These are phyloP conservation scores for Rhea pennata DNA, from an alignment of 2,113 vertebrate species.

Conservation along the genomic window DNA sequence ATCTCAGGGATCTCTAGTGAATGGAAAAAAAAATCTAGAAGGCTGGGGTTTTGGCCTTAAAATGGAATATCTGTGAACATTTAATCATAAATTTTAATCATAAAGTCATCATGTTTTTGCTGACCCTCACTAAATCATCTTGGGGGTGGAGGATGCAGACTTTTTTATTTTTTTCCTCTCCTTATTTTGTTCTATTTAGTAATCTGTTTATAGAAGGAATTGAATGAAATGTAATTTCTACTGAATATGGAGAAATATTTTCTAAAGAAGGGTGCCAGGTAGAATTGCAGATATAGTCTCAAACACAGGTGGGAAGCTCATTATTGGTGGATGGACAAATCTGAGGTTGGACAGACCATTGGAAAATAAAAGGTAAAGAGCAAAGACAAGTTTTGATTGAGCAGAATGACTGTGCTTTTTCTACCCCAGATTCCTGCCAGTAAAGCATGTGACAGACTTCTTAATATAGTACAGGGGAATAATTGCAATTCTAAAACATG, in stretches of 20 bases:
- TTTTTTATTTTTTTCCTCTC: background rate
- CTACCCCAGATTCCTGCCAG: background rate
- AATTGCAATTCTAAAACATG: fast-evolving
- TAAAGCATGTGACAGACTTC: background rate
- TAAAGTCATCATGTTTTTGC: background rate
- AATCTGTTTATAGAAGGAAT: background rate
- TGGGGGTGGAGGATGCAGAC: fast-evolving
- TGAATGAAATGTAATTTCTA: background rate
- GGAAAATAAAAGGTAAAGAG: background rate
- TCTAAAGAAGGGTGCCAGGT: background rate
- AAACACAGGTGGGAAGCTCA: fast-evolving
- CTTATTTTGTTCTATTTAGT: background rate
- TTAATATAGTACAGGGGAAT: fast-evolving
- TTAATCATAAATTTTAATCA: background rate
- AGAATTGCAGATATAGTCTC: background rate
- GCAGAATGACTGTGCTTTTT: fast-evolving
- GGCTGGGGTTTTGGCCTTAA: background rate
- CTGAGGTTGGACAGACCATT: fast-evolving
- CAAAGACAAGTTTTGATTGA: background rate
- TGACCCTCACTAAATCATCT: background rate
- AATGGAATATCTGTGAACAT: background rate
- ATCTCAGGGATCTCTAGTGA: background rate
- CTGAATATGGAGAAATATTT: background rate
- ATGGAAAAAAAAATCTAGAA: background rate
- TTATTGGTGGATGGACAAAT: background rate